These are phyloP conservation scores for Ips nitidus DNA, from an alignment of 1,140 invertebrate species.

Conservation along the genomic window DNA sequence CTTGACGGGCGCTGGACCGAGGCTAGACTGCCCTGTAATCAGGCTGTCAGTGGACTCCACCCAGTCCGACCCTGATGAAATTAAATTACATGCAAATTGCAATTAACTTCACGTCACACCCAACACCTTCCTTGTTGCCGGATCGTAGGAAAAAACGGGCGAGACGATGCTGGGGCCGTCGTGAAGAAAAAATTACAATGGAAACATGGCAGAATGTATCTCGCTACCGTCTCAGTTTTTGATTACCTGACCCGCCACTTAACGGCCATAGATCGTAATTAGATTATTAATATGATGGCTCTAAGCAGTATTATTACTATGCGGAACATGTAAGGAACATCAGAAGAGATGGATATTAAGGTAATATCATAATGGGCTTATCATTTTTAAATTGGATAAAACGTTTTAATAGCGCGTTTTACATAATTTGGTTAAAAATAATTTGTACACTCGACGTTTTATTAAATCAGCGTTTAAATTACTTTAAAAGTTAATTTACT, in stretches of 20 bases:
- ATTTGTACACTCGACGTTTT: conserved; percentile 20
- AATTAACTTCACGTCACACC: conserved; percentile 42
- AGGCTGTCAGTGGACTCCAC: conserved; percentile 49
- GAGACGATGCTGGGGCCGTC: conserved; percentile 15
- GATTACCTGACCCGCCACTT: conserved; percentile 45
- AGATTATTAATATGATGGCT: conserved; percentile 47
- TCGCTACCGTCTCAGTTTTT: conserved; percentile 46
- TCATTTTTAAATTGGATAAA: conserved; percentile 38
- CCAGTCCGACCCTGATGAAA: conserved; percentile 51
- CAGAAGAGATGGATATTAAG: conserved; percentile 33
- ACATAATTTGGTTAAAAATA: conserved; percentile 33
- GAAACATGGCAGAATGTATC: conserved; percentile 25
- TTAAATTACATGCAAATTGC: conserved; percentile 49
- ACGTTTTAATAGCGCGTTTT: conserved; percentile 31
- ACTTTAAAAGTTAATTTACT: too few relatives aligned
- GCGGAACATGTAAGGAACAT: conserved; percentile 40
- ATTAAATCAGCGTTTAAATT: conserved; percentile 2
- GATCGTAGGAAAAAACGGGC: conserved; percentile 13
- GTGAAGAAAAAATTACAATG: conserved; percentile 27
- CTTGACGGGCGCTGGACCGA: conserved; percentile 37
- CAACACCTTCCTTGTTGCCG: conserved; percentile 24
- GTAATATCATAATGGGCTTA: conserved; percentile 37
- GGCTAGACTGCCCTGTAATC: conserved; percentile 46
- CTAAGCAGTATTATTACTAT: conserved; percentile 34
- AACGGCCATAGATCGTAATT: conserved; percentile 45